Evolutionary conservation across 2,113 vertebrate species (phyloP), one percentile per base, ranked within the genome.

Genomic region (Embiotoca jacksoni): DNA sequence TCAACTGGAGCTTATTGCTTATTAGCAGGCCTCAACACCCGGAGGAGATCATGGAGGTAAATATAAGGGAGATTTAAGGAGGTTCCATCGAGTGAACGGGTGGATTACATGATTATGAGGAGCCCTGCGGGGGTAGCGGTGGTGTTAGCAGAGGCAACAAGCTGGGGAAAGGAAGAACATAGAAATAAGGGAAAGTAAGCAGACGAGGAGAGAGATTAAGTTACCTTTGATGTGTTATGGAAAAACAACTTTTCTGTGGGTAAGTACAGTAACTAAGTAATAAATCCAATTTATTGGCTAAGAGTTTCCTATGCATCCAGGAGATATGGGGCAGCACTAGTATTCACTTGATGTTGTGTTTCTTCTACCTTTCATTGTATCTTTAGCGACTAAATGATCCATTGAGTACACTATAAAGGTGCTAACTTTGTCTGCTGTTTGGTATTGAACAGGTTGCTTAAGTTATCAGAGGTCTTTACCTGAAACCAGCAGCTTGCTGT

Each of bases 21-120:
- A 89, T 86, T 92, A 88, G 89, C 47, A 79, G 64, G 72, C 70
- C 62, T 61, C 16, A 9, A 59, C 62, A 77, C 84, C 85, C 90
- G 0, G 62, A 80, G 89, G 76, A 85, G 54, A 82, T 71, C 60
- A 70, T 46, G 59, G 62, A 82, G 75, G 82, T 85, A 91, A 85
- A 88, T 80, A 65, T 76, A 85, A 88, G 71, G 79, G 50, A 74
- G 72, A 78, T 89, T 88, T 88, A 88, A 86, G 83, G 82, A 89
- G 84, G 72, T 74, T 86, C 63, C 15, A 82, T 60, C 58, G 32
- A 58, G 68, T 89, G 82, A 91, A 91, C 73, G 80, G 82, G 35
- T 78, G 78, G 82, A 88, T 92, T 84, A 88, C 75, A 76, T 71
- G 84, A 92, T 91, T 84, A 91, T 75, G 37, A 81, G 84, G 58